These are phyloP conservation scores for Seira sanloemensis DNA, from an alignment of 2,888 invertebrate species.

Conservation along the genomic window DNA sequence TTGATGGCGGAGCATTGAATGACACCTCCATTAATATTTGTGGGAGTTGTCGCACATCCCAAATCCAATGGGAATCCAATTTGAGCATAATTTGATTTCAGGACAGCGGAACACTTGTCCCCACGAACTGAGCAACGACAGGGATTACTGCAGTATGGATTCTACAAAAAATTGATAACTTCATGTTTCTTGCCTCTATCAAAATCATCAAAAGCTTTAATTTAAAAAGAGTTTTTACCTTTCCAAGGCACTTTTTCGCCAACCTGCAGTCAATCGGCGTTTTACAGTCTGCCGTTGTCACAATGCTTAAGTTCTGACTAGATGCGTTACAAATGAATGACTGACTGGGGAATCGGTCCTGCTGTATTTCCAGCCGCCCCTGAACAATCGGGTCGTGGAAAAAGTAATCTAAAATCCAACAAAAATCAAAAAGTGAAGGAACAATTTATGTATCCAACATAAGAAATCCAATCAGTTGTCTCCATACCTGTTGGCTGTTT, in stretches of 20 bases:
- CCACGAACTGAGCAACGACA: constrained; percentile 55
- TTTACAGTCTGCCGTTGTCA: constrained; percentile 43
- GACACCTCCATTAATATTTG: constrained; percentile 61
- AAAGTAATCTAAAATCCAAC: constrained; percentile 34
- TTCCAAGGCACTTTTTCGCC: constrained; percentile 51
- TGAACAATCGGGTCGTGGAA: constrained; percentile 55
- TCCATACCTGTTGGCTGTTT: constrained; percentile 55
- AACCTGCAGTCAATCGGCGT: constrained; percentile 50
- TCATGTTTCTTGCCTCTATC: too few relatives aligned
- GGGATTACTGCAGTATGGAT: constrained; percentile 41
- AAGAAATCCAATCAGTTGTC: too few relatives aligned
- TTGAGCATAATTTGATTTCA: constrained; percentile 53
- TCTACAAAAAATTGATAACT: constrained; percentile 30
- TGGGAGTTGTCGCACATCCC: constrained; percentile 36
- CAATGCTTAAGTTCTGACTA: constrained; percentile 43
- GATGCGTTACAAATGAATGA: constrained; percentile 55
- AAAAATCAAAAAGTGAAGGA: too few relatives aligned
- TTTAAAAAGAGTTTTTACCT: constrained; percentile 30
- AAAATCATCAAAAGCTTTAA: too few relatives aligned
- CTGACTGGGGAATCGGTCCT: constrained; percentile 36
- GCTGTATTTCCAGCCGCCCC: constrained; percentile 46
- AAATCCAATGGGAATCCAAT: constrained; percentile 41
- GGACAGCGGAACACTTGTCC: constrained; percentile 50
- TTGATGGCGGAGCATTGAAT: constrained; percentile 52
- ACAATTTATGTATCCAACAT: too few relatives aligned